Evolutionary conservation across 2,888 invertebrate species (phyloP).

Genomic region (Chrysodeixis includens): DNA sequence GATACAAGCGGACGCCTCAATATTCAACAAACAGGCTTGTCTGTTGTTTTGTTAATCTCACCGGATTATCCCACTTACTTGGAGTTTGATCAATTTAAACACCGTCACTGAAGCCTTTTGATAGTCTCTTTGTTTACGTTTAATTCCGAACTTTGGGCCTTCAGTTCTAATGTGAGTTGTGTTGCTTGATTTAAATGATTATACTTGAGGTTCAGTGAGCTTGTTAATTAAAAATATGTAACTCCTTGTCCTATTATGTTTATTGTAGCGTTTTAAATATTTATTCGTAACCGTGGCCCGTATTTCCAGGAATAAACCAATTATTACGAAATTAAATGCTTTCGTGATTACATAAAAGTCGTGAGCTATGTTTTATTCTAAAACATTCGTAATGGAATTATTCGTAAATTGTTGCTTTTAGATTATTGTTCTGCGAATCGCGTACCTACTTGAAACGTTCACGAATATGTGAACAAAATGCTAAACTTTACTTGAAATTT

Average conservation of each 20-base stretch:
- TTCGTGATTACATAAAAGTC: too few species aligned
- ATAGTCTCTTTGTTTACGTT: conserved; percentile 73
- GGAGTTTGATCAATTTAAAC: conserved; percentile 75
- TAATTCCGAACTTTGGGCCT: conserved; percentile 60
- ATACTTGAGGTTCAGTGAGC: conserved; percentile 30
- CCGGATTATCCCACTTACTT: conserved; percentile 72
- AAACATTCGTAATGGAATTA: background rate
- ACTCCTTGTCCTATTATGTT: too few species aligned
- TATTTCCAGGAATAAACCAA: too few species aligned
- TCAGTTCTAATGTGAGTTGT: conserved; percentile 60
- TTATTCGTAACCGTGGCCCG: too few species aligned
- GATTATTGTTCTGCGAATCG: background rate
- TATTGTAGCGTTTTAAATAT: too few species aligned
- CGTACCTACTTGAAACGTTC: background rate
- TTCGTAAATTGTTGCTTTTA: background rate
- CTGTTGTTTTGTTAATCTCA: conserved; percentile 64
- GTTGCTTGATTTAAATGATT: conserved; percentile 58
- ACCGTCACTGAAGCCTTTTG: conserved; percentile 68
- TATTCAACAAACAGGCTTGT: conserved; percentile 58
- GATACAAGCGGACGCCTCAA: conserved; percentile 56
- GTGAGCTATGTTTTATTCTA: background rate
- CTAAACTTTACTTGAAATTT: background rate
- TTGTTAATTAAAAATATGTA: background rate
- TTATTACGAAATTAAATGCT: too few species aligned
- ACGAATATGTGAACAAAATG: background rate